A percentile compares a stretch with the other conserved stretches of the same genome.
Conservation (phyloP, 2,888 invertebrate species). For the Meteorus cinctellus region DNA sequence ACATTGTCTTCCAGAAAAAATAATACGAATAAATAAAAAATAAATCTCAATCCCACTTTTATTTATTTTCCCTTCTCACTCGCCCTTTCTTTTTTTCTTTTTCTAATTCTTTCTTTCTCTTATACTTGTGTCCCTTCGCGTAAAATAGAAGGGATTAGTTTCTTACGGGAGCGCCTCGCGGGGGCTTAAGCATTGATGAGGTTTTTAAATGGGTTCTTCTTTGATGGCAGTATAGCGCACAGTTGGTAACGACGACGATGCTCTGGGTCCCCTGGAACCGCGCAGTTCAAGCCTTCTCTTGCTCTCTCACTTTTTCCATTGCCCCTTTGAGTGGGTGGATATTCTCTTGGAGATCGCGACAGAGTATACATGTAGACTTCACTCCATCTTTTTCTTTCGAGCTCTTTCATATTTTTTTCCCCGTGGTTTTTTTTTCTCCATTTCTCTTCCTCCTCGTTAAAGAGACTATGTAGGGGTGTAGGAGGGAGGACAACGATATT, state of each 20-base stretch:
- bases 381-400: constrained; percentile 10
- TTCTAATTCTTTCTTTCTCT: constrained; percentile 39
- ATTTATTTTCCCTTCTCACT: not conserved
- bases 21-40: not conserved
- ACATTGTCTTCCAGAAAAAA: not conserved
- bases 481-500: constrained; percentile 69
- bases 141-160: constrained; percentile 74
- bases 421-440: constrained; percentile 25
- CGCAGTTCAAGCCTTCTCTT: not conserved
- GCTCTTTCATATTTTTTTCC: not conserved
- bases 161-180: constrained; percentile 69
- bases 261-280: constrained; percentile 25
- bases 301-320: constrained; percentile 23
- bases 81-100: constrained; percentile 27
- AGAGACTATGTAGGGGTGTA: constrained; percentile 31
- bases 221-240: constrained; percentile 64
- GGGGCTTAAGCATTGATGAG: constrained; percentile 74
- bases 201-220: constrained; percentile 74
- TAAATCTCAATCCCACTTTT: not conserved
- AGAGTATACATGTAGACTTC: not conserved
- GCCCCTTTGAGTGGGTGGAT: constrained; percentile 44
- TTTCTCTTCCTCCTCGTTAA: constrained; percentile 12
- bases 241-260: constrained; percentile 41
- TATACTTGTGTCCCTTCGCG: constrained; percentile 57
- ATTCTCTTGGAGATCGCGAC: constrained; percentile 50